These are phyloP conservation scores for Parthenolecanium corni DNA, from an alignment of 2,888 invertebrate species.

Conservation along the genomic window DNA sequence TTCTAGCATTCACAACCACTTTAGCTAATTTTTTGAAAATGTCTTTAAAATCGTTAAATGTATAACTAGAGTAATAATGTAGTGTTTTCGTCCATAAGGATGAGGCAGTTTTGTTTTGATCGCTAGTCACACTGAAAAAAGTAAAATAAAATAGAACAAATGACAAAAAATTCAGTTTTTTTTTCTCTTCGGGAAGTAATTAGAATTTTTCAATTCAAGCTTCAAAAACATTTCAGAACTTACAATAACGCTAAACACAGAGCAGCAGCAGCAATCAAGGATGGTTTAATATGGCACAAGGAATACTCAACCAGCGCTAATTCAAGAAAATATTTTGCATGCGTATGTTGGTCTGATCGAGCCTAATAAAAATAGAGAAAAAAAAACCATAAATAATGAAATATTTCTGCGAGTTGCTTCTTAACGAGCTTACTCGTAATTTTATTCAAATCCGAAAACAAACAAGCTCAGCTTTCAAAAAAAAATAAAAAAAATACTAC, in stretches of 20 bases:
- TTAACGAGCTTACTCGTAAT: not conserved
- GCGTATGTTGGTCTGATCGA: conserved; percentile 53
- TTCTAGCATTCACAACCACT: conserved; percentile 55
- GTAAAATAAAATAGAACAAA: not conserved
- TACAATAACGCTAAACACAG: conserved; percentile 51
- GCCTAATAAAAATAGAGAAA: conserved; percentile 50
- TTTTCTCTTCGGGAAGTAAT: too few species aligned
- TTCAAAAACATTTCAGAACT: conserved; percentile 20
- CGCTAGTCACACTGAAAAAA: conserved; percentile 24
- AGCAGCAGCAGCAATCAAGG: conserved; percentile 69
- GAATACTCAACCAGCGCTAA: conserved; percentile 67
- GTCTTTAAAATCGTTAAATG: conserved; percentile 53
- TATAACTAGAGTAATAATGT: conserved; percentile 63
- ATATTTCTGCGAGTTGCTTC: not conserved
- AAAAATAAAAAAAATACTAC: too few species aligned
- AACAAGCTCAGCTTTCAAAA: not conserved
- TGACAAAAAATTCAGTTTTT: too few species aligned
- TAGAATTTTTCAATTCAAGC: not conserved
- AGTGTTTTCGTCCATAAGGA: conserved; percentile 63
- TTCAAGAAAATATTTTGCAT: conserved; percentile 87
- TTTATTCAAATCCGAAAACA: not conserved
- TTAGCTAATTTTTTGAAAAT: conserved; percentile 57
- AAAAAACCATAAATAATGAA: not conserved
- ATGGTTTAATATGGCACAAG: conserved; percentile 66
- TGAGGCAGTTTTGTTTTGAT: conserved; percentile 38